A percentile compares a stretch with the other conserved stretches of the same genome.
Conservation (phyloP, 1,140 invertebrate genomes). For the Drosophila baimaii region DNA sequence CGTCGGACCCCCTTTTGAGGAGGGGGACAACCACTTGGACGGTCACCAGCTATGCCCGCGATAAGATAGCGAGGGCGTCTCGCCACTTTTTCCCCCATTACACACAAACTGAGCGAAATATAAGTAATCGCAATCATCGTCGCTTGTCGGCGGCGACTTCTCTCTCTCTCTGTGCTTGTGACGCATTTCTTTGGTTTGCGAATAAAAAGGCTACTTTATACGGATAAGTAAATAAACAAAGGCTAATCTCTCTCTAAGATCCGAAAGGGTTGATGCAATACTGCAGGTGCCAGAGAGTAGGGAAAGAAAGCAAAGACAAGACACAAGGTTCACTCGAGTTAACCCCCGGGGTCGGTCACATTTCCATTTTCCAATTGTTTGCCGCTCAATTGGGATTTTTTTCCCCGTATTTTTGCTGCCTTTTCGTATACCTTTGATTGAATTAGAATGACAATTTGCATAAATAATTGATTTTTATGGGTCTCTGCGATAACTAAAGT, state of each 20-base stretch:
- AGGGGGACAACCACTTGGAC: constrained; percentile 18
- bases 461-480: constrained; percentile 57
- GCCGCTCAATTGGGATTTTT: constrained; percentile 56
- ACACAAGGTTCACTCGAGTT: constrained; percentile 61
- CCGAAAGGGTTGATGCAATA: constrained; percentile 1
- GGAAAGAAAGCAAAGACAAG: background rate
- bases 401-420: background rate
- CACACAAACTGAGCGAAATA: constrained; percentile 43
- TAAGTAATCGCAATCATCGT: constrained; percentile 46
- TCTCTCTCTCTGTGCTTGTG: constrained; percentile 6
- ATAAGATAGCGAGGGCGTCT: constrained; percentile 57
- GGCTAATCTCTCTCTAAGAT: constrained; percentile 19
- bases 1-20: background rate
- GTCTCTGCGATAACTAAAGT: constrained; percentile 17
- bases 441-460: constrained; percentile 72
- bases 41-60: constrained; percentile 32
- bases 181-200: constrained; percentile 39
- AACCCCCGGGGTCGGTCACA: constrained; percentile 41
- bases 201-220: constrained; percentile 23
- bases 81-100: constrained; percentile 48
- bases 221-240: constrained; percentile 56
- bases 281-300: background rate
- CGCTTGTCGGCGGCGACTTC: constrained; percentile 11
- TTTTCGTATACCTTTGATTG: constrained; percentile 54
- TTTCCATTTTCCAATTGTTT: constrained; percentile 56